Percentiles rank a stretch among this genome's conserved stretches.
Conservation (phyloP, 2,113 vertebrate genomes). For the Boulengeromyrus knoepffleri region DNA sequence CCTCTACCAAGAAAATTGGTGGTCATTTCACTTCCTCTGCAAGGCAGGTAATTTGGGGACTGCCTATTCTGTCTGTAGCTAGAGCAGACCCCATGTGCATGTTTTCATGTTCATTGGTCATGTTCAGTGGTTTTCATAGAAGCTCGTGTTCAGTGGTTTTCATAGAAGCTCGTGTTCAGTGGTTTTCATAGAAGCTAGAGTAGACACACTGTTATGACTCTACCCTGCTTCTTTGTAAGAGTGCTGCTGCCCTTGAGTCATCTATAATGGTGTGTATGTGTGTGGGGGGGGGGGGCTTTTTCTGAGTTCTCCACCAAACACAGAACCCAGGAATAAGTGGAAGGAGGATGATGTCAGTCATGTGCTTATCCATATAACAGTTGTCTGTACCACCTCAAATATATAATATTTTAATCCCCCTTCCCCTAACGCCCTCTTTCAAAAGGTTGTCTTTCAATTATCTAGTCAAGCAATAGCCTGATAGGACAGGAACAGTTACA, state of each 20-base stretch:
- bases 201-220: neutral
- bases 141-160: neutral
- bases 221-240: neutral
- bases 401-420: neutral
- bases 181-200: neutral
- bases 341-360: neutral
- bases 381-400: neutral
- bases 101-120: neutral
- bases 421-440: neutral
- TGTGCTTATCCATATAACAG: neutral
- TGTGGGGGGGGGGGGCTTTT: neutral
- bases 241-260: neutral
- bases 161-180: neutral
- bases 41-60: neutral
- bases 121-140: no score
- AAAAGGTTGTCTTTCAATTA: neutral
- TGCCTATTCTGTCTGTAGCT: neutral
- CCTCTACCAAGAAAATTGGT: neutral
- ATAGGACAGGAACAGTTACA: neutral
- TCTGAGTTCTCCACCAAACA: neutral
- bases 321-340: neutral
- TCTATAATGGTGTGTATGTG: neutral
- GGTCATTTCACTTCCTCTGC: neutral
- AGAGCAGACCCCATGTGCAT: neutral
- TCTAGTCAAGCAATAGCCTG: neutral